Evolutionary conservation across 2,797 vertebrate species (phyloP), one percentile per base, ranked within the genome.

Genomic region (Microctenopoma lineatum): DNA sequence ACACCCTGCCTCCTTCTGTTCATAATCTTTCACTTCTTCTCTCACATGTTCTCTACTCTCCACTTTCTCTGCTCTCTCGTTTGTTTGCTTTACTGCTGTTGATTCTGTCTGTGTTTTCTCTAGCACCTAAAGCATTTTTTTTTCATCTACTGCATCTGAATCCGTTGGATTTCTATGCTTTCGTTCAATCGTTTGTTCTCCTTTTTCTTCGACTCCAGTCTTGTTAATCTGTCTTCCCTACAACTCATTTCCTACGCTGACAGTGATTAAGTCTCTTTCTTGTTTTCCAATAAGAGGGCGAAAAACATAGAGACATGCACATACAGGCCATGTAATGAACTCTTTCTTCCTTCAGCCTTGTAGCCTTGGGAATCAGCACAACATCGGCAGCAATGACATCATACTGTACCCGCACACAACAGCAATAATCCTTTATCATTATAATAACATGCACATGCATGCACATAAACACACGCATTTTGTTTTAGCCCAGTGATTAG

Each of bases 281-380:
- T 54, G 38, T 29, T 62, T 60, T 70, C 16, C 46, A 39, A 68
- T 21, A 27, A 42, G 63, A 63, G 57, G 48, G 32, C 29, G 48
- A 39, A 70, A 75, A 59, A 56, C 59, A 44, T 14, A 32, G 45
- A 85, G 86, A 86, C 87, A 54, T 82, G 88, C 82, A 85, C 70
- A 58, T 25, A 79, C 85, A 86, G 81, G 87, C 82, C 70, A 72
- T 78, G 76, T 63, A 70, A 89, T 80, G 59, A 90, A 86, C 68
- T 59, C 71, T 67, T 29, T 60, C 79, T 85, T 80, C 80, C 83
- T 77, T 62, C 12, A 79, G 66, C 75, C 79, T 85, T 59, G 44
- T 58, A 84, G 84, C 59, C 81, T 87, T 89, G 84, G 82, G 83
- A 85, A 89, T 78, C 36, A 72, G 72, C 62, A 59, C 62, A 70